These are phyloP conservation scores for Ophthalmolycus amberensis DNA, from an alignment of 2,113 vertebrate genomes.

Conservation along the genomic window DNA sequence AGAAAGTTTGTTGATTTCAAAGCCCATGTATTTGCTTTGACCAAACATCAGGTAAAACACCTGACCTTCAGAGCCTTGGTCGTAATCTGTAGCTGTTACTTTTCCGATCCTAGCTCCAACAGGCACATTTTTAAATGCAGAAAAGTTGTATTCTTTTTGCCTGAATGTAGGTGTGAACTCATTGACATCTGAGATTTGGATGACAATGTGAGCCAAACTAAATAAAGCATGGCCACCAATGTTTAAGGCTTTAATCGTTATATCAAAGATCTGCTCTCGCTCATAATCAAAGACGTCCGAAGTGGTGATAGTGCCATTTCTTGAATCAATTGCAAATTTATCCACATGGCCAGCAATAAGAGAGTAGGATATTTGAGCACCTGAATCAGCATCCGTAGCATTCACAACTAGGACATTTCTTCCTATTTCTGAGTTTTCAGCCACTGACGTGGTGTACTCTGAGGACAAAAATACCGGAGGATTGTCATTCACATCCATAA, in stretches of 20 bases:
- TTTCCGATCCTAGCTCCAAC: constrained; percentile 74
- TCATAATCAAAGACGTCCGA: constrained; percentile 82
- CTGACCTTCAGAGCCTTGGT: constrained; percentile 78
- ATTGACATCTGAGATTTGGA: constrained; percentile 78
- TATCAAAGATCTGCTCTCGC: constrained; percentile 71
- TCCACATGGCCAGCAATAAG: constrained; percentile 75
- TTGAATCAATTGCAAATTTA: constrained; percentile 76
- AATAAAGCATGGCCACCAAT: constrained; percentile 61
- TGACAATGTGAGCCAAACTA: constrained; percentile 74
- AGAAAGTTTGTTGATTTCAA: constrained; percentile 67
- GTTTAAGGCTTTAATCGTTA: constrained; percentile 81
- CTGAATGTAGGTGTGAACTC: constrained; percentile 80
- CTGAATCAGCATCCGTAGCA: constrained; percentile 79
- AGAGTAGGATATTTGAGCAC: constrained; percentile 74
- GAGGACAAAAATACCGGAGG: constrained; percentile 76
- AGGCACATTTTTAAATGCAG: constrained; percentile 73
- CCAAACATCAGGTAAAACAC: constrained; percentile 81
- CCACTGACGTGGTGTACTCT: constrained; percentile 66
- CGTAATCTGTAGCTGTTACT: constrained; percentile 78
- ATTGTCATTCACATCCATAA: constrained; percentile 83
- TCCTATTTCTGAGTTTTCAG: constrained; percentile 79
- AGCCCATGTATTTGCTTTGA: constrained; percentile 73
- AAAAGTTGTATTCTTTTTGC: constrained; percentile 74
- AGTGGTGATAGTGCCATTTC: constrained; percentile 76
- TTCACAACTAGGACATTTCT: constrained; percentile 63